Base-by-base conservation (phyloP, 1,140 invertebrate species). In the Holotrichia oblita region DNA sequence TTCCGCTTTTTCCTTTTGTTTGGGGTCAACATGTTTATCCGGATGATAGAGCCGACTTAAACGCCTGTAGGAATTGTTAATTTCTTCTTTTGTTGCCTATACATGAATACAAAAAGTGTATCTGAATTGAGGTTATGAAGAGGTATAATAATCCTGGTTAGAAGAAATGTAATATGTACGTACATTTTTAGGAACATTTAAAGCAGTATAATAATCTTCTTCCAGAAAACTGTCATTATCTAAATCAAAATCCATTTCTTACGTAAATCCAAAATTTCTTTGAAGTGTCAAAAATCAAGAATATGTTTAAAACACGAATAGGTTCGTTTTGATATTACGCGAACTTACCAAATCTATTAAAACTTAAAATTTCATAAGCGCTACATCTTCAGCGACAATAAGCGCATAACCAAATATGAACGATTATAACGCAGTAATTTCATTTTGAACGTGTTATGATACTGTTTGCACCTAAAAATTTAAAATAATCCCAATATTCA, bases 21-120 rank as follows among this genome's bases (percentile, higher is more conserved):
- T 90, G 14, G 93, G 91, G 84, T 96, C 93, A 7, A 89, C 87
- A 88, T 99, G 97, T 87, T 99, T 99, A 85, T 99, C 97, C 7
- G 98, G 98, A 89, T 99, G 97, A 84, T 97, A 99, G 75, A 97
- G 92, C 81, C 93, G 92, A 84, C 96, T 98, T 14, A 98, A 91
- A 76, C 93, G 90, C 80, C 96, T 90, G 87, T 98, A 99, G 0
- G 97, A 95, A 90, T 93, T 94, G 81, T 92, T 96, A 80, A 99
- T 98, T 87, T 98, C 96, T 80, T 98, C 96, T 77, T 88, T 87
- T 24, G 93, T 90, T 22, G 97, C 96, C 97, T 98, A 81, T 77
- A 78, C 24, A 40, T 40, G 64, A 59, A 55, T 78, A 22, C 12
- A 77, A 55, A 76, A 77, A 64, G 59, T 9, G 17, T 55, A 55